Evolutionary conservation across 64 coral and sea anemone genomes (phyloP).

Genomic region (Montipora cactus): DNA sequence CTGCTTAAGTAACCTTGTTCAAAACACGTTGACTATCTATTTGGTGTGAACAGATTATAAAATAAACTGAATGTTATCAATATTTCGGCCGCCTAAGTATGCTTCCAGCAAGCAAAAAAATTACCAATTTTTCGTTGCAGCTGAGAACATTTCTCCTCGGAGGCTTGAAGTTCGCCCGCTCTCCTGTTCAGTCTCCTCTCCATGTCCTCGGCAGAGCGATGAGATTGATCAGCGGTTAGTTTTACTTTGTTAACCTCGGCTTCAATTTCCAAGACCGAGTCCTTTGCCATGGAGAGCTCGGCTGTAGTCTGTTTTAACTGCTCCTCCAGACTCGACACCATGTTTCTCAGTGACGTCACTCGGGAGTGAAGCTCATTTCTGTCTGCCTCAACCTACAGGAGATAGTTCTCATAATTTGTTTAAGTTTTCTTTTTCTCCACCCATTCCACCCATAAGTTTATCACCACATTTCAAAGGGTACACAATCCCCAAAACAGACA

Average conservation of each 20-base stretch:
- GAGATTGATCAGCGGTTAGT: conserved; percentile 83
- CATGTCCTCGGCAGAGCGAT: conserved; percentile 87
- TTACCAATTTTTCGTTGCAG: conserved; percentile 87
- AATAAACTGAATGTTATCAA: no score
- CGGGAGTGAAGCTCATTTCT: conserved; percentile 85
- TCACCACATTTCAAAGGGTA: no score
- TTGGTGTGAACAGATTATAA: no score
- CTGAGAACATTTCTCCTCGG: conserved; percentile 76
- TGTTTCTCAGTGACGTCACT: conserved; percentile 84
- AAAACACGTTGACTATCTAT: no score
- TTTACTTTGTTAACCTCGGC: conserved; percentile 84
- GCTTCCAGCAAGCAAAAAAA: not conserved
- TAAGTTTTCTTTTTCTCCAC: no score
- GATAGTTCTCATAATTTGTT: not conserved
- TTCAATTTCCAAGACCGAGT: conserved; percentile 81
- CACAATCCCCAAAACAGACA: no score
- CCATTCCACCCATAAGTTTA: no score
- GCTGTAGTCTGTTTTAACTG: conserved; percentile 89
- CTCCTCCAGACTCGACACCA: conserved; percentile 88
- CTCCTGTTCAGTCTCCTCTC: conserved; percentile 79
- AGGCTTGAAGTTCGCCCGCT: conserved; percentile 83
- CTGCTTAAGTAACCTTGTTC: no score
- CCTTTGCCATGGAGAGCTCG: conserved; percentile 80
- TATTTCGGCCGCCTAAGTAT: not conserved
- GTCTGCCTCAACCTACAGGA: conserved; percentile 77